phyloP scores from a whole-genome alignment of 2,797 vertebrate species.

The Rhinoraja longicauda region DNA sequence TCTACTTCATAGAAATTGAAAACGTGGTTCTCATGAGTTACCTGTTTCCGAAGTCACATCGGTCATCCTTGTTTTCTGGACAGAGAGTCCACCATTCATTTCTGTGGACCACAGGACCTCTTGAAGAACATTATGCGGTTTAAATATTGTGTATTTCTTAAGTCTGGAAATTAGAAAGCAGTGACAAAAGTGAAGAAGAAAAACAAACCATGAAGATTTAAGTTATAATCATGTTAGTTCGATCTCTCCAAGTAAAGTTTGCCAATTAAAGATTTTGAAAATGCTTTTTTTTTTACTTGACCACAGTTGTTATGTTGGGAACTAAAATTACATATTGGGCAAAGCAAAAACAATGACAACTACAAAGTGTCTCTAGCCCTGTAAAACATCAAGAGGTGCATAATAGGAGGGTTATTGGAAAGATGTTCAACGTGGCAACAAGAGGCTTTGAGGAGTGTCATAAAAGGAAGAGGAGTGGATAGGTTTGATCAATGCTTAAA shows the following conservation, averaged over 20 bases:
- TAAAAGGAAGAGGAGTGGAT: background rate
- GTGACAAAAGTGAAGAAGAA: background rate
- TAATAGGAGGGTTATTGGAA: background rate
- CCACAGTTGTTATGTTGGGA: background rate
- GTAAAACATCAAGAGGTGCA: background rate
- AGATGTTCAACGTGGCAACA: background rate
- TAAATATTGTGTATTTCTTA: conserved; percentile 62
- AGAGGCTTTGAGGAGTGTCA: background rate
- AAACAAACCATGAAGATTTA: background rate
- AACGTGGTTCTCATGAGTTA: background rate
- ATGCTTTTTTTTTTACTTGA: background rate
- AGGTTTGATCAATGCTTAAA: background rate
- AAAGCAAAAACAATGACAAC: background rate
- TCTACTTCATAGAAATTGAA: background rate
- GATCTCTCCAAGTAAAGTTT: background rate
- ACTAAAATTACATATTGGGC: background rate
- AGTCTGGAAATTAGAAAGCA: conserved; percentile 51
- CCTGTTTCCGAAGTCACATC: background rate
- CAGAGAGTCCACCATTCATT: background rate
- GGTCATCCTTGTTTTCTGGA: no score
- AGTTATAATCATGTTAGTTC: background rate
- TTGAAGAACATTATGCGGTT: conserved; percentile 58
- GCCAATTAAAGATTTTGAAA: background rate
- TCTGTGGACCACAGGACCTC: conserved; percentile 42
- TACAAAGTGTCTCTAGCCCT: background rate